Evolutionary conservation across 1,140 invertebrate genomes (phyloP).

Genomic region (Drepana arcuata): DNA sequence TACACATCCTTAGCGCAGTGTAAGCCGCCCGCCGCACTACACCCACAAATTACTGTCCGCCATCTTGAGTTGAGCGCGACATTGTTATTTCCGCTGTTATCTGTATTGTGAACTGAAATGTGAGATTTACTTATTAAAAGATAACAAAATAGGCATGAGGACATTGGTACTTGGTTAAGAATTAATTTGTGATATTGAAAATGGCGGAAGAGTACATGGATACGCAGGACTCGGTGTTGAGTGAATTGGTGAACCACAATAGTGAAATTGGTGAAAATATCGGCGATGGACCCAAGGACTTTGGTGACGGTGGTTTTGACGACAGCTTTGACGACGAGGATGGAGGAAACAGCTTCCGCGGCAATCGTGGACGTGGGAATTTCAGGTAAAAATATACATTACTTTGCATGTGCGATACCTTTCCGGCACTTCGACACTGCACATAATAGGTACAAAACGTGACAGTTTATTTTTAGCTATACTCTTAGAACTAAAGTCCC

Average conservation of each 20-base stretch:
- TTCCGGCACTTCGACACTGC: too few species aligned
- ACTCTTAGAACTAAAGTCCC: too few species aligned
- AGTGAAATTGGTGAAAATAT: conserved; percentile 27
- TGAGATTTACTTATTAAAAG: too few species aligned
- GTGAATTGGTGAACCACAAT: conserved; percentile 25
- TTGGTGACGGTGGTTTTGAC: conserved; percentile 34
- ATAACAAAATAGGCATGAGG: conserved; percentile 43
- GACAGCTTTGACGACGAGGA: conserved; percentile 48
- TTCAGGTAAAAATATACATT: conserved; percentile 64
- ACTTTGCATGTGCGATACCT: too few species aligned
- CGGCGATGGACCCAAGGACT: conserved; percentile 34
- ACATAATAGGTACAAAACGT: too few species aligned
- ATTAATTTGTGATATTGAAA: conserved; percentile 22
- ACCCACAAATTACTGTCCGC: too few species aligned
- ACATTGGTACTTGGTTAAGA: conserved; percentile 36
- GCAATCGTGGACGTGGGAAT: conserved; percentile 69
- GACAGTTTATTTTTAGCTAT: too few species aligned
- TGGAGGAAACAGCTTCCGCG: conserved; percentile 46
- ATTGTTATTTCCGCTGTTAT: too few species aligned
- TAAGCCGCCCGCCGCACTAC: conserved; percentile 23
- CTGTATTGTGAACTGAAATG: conserved; percentile 12
- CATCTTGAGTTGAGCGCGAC: conserved; percentile 27
- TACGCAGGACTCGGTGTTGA: conserved; percentile 33
- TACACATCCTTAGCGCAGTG: too few species aligned
- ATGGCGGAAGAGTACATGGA: conserved; percentile 62